A percentile compares a stretch with the other conserved stretches of the same genome.
phyloP scores from a whole-genome alignment of 2,113 vertebrate genomes.

The Platycercus adscitus region DNA sequence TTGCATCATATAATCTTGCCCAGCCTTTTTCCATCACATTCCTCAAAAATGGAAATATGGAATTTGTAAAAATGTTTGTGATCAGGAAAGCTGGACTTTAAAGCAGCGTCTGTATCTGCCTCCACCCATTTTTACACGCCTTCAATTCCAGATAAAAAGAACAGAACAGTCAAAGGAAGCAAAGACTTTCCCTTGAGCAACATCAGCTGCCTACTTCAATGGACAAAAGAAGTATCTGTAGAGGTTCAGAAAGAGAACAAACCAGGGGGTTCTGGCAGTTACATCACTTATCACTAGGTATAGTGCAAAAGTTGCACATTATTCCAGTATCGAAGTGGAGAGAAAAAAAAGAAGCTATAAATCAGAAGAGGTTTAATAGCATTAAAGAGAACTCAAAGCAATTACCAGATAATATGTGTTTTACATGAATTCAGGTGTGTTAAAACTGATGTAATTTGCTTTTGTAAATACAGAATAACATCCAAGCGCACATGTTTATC shows the following conservation, averaged over 20 bases:
- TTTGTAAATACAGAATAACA: slow-evolving; percentile 69
- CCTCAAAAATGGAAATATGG: background rate
- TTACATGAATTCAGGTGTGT: slow-evolving; percentile 54
- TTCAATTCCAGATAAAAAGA: background rate
- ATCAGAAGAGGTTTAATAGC: background rate
- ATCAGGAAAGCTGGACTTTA: background rate
- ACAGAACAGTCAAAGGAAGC: background rate
- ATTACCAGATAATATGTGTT: slow-evolving; percentile 42
- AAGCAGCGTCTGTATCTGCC: background rate
- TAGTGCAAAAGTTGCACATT: background rate
- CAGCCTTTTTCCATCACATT: background rate
- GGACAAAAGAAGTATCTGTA: background rate
- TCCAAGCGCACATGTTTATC: slow-evolving; percentile 49
- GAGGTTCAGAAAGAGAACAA: background rate
- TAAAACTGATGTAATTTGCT: slow-evolving; percentile 67
- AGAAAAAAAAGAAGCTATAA: background rate
- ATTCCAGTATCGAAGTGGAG: background rate
- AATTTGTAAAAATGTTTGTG: background rate
- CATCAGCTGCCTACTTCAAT: background rate
- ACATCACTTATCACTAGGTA: background rate
- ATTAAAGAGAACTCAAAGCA: slow-evolving; percentile 13
- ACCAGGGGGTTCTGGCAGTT: background rate
- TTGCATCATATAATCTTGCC: background rate
- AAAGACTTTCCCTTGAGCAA: background rate
- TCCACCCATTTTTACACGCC: background rate